Conservation (phyloP, 2,113 vertebrate genomes). For the Tychaedon coryphoeus region DNA sequence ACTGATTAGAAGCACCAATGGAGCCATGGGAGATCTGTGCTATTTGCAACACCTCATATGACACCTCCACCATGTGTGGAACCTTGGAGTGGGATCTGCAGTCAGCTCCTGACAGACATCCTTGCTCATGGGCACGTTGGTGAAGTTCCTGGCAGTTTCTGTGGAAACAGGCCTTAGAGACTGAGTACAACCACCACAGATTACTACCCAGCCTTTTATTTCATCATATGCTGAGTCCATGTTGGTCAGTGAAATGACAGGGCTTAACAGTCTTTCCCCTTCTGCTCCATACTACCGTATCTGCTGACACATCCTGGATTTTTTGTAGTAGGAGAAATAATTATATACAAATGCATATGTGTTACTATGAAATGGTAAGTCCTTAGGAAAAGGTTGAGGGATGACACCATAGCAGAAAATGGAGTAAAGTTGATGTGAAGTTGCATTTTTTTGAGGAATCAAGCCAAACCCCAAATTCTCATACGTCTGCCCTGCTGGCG, state of each 20-base stretch:
- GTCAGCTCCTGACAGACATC: background rate
- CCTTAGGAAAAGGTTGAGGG: background rate
- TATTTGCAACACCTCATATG: background rate
- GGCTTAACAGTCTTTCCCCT: background rate
- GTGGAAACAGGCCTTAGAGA: background rate
- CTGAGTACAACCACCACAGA: background rate
- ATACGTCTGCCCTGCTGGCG: background rate
- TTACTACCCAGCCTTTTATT: background rate
- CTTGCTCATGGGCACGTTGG: background rate
- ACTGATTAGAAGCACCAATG: background rate
- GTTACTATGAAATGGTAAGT: background rate
- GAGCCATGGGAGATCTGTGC: background rate
- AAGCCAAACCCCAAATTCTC: background rate
- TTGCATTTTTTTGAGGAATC: background rate
- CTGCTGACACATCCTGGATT: background rate
- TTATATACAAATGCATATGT: background rate
- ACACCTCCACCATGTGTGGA: fast-evolving
- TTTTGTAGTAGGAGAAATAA: background rate
- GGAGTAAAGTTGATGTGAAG: background rate
- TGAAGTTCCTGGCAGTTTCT: background rate
- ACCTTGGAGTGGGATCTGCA: background rate
- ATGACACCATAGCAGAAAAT: background rate
- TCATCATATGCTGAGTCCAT: background rate
- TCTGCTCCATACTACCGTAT: background rate
- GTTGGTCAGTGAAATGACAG: background rate